Conservation (phyloP, 2,888 invertebrate species). For the Erebia epiphron region DNA sequence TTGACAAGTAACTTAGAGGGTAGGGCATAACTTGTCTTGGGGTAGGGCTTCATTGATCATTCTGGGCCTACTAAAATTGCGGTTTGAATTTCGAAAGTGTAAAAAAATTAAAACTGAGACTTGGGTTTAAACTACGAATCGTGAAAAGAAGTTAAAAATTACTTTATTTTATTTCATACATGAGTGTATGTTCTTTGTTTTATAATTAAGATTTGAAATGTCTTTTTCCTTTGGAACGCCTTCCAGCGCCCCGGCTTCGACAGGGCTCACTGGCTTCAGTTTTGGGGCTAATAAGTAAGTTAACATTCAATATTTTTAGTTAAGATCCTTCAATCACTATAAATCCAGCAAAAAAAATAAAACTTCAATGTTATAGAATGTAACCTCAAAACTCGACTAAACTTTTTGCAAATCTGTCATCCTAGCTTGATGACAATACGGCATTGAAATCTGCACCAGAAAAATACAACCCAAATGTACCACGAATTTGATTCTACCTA, state of each 20-base stretch:
- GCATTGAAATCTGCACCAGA: too few relatives aligned
- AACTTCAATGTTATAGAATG: too few relatives aligned
- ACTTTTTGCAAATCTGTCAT: too few relatives aligned
- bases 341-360: background rate
- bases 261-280: conserved; percentile 67
- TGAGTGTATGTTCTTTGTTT: background rate
- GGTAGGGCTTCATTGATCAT: too few relatives aligned
- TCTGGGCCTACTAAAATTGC: too few relatives aligned
- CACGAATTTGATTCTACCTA: too few relatives aligned
- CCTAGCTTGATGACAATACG: too few relatives aligned
- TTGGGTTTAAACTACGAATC: background rate
- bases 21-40: too few relatives aligned
- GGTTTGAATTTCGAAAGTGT: background rate
- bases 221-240: conserved; percentile 76
- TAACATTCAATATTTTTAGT: background rate
- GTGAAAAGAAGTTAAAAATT: background rate
- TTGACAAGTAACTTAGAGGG: too few relatives aligned
- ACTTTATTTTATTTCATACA: conserved; percentile 1
- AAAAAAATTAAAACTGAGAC: background rate
- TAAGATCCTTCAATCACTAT: background rate
- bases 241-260: conserved; percentile 75
- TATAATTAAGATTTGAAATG: conserved; percentile 47
- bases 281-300: conserved; percentile 78
- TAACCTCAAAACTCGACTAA: too few relatives aligned
- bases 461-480: too few relatives aligned